Evolutionary conservation across 2,797 vertebrate genomes (phyloP).

Genomic region (Toxotes lorentzi): DNA sequence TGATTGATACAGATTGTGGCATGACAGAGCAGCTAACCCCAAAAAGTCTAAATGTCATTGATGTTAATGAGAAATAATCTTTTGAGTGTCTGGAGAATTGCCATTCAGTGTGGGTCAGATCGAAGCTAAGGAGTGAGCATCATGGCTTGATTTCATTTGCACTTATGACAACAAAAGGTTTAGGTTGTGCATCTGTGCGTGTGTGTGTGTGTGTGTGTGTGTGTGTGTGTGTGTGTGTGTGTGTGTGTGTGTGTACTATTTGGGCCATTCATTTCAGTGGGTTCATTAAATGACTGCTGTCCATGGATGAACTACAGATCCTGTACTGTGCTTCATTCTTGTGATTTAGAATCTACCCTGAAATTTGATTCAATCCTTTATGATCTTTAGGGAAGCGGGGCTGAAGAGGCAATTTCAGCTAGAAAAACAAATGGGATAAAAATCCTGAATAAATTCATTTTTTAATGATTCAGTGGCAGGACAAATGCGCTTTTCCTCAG

Average conservation of each 20-base stretch:
- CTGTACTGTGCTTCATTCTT: not conserved
- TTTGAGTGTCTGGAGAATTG: constrained; percentile 49
- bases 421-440: not conserved
- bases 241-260: not conserved
- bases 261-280: no score
- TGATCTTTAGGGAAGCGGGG: not conserved
- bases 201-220: not conserved
- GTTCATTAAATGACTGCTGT: not conserved
- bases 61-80: constrained; percentile 60
- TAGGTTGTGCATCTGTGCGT: not conserved
- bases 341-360: not conserved
- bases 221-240: not conserved
- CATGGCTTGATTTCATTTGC: constrained; percentile 32
- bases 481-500: not conserved
- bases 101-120: constrained; percentile 33
- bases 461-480: not conserved
- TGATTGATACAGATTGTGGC: constrained; percentile 30
- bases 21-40: constrained; percentile 26
- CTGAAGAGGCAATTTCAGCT: no score
- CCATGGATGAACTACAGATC: not conserved
- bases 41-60: constrained; percentile 47
- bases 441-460: not conserved
- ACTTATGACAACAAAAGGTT: constrained; percentile 14
- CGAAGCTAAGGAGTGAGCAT: constrained; percentile 1
- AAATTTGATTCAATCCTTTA: not conserved